Evolutionary conservation across 2,113 vertebrate species (phyloP).

Genomic region (Chionomys nivalis): DNA sequence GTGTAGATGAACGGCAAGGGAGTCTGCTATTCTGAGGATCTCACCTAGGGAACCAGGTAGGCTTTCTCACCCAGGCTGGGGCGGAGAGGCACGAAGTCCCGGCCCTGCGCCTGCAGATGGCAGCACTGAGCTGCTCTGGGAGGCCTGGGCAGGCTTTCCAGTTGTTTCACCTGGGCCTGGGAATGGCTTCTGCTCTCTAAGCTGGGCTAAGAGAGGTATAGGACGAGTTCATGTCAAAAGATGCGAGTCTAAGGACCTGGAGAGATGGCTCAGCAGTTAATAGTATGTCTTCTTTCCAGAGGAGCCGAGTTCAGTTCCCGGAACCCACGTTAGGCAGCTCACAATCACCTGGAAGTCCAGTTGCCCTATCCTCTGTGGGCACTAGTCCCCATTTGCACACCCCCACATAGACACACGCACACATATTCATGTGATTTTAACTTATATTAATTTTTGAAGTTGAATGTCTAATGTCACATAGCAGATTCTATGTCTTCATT

Average conservation of each 20-base stretch:
- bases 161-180: background rate
- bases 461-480: background rate
- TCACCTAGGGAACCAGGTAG: background rate
- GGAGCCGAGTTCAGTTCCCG: background rate
- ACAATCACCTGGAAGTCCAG: background rate
- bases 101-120: constrained; percentile 55
- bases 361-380: background rate
- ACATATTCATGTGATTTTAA: background rate
- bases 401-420: background rate
- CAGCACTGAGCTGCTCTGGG: constrained; percentile 63
- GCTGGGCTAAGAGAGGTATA: no score
- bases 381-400: background rate
- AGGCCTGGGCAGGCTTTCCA: accelerated
- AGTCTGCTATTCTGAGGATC: background rate
- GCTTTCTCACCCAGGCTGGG: accelerated
- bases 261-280: background rate
- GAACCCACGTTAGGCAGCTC: background rate
- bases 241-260: background rate
- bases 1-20: background rate
- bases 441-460: background rate
- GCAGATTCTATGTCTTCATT: background rate
- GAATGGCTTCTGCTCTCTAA: background rate
- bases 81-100: accelerated
- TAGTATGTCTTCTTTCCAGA: background rate
- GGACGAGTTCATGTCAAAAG: background rate